Evolutionary conservation across 2,113 vertebrate species (phyloP).

Genomic region (Oryzias curvinotus): DNA sequence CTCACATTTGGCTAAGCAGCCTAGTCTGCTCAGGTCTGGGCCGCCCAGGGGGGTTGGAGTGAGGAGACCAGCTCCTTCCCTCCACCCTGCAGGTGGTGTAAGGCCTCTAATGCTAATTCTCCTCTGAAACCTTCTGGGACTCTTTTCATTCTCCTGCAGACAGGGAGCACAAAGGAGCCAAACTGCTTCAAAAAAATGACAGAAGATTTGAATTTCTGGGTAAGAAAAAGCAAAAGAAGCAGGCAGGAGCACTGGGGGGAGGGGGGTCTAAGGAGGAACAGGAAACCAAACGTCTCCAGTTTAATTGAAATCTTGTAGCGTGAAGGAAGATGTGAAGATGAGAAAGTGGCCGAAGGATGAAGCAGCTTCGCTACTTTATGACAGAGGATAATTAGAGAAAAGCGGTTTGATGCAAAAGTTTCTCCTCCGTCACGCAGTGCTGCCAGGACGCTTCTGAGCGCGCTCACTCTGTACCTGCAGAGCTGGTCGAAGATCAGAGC

Average conservation of each 20-base stretch:
- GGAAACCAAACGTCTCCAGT: conserved; percentile 14
- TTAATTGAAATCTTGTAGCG: conserved; percentile 33
- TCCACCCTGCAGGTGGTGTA: background rate
- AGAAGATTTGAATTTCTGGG: background rate
- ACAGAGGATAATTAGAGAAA: conserved; percentile 5
- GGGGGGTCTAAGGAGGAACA: background rate
- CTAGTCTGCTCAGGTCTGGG: conserved; percentile 32
- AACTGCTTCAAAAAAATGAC: background rate
- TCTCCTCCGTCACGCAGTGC: too few species aligned
- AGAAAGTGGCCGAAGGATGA: conserved; percentile 2
- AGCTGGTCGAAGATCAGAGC: too few species aligned
- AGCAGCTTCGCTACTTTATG: background rate
- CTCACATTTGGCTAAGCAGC: conserved; percentile 59
- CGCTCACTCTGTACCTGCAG: too few species aligned
- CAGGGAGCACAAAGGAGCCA: background rate
- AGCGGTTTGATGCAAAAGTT: conserved; percentile 20
- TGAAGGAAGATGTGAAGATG: conserved; percentile 1
- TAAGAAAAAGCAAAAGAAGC: background rate
- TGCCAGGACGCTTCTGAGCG: too few species aligned
- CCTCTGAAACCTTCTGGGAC: conserved; percentile 6
- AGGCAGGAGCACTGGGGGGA: too few species aligned
- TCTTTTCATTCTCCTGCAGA: background rate
- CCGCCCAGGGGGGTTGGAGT: background rate
- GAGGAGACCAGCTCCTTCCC: background rate
- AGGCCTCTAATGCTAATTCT: conserved; percentile 4